These are phyloP conservation scores for Apomyelois bistriatella DNA, from an alignment of 2,888 invertebrate species.

Conservation along the genomic window DNA sequence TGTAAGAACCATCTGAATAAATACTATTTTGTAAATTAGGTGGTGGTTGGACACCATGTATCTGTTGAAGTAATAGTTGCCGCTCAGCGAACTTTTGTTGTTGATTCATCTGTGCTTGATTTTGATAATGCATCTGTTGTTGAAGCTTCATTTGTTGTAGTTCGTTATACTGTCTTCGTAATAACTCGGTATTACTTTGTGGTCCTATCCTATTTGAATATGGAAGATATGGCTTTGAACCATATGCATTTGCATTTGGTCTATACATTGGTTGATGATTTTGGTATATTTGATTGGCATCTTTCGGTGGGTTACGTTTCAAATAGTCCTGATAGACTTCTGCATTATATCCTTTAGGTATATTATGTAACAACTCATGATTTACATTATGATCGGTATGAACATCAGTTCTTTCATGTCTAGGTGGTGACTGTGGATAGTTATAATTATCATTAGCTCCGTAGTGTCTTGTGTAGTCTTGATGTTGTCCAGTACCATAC, in stretches of 20 bases:
- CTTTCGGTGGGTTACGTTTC: constrained; percentile 79
- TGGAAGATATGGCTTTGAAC: constrained; percentile 72
- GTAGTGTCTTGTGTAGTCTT: constrained; percentile 75
- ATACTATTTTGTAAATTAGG: constrained; percentile 73
- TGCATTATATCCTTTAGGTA: constrained; percentile 78
- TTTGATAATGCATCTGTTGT: constrained; percentile 82
- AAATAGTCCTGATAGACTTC: constrained; percentile 79
- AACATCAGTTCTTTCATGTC: constrained; percentile 63
- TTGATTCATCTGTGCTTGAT: constrained; percentile 82
- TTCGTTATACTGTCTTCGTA: constrained; percentile 82
- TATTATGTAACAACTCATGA: constrained; percentile 65
- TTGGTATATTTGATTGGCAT: constrained; percentile 79
- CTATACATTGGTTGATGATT: constrained; percentile 74
- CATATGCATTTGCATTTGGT: constrained; percentile 68
- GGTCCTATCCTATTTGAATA: constrained; percentile 74
- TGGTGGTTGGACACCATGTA: constrained; percentile 76
- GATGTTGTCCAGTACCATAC: constrained; percentile 77
- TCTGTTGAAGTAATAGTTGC: constrained; percentile 81
- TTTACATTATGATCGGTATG: constrained; percentile 70
- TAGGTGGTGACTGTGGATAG: constrained; percentile 71
- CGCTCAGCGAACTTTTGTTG: constrained; percentile 83
- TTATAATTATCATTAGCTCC: constrained; percentile 79
- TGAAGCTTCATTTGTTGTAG: constrained; percentile 83
- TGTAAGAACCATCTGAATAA: constrained; percentile 69
- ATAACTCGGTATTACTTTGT: constrained; percentile 80